phyloP scores from a whole-genome alignment of 1,140 invertebrate species.

The Metopolophium dirhodum region DNA sequence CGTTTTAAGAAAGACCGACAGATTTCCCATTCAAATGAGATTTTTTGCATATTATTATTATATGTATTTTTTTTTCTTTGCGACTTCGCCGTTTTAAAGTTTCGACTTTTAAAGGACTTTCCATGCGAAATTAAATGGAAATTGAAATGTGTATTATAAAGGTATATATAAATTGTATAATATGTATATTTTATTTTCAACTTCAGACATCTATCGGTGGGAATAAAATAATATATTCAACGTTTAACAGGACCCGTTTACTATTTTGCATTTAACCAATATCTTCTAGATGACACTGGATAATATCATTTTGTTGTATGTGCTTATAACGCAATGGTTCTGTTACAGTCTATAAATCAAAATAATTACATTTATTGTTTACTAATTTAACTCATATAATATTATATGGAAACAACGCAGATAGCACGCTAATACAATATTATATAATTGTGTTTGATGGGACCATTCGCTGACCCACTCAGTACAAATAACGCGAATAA shows the following conservation, averaged over 20 bases:
- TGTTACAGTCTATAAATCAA: not conserved
- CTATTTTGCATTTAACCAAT: not conserved
- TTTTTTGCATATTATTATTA: not conserved
- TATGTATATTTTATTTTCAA: constrained; percentile 7
- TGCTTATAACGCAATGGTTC: not conserved
- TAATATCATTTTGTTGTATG: not conserved
- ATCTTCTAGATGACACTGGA: not conserved
- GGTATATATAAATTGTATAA: not conserved
- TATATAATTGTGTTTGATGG: not conserved
- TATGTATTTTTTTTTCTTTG: not conserved
- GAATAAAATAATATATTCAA: constrained; percentile 14
- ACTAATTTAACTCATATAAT: not conserved
- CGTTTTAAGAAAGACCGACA: not conserved
- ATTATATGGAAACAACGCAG: not conserved
- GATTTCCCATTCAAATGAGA: constrained; percentile 44
- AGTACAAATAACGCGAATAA: not conserved
- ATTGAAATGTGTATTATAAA: constrained; percentile 18
- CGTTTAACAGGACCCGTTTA: not conserved
- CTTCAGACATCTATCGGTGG: not conserved
- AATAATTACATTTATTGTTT: not conserved
- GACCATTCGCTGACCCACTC: not conserved
- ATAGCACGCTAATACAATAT: not conserved
- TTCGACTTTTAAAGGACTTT: constrained; percentile 21
- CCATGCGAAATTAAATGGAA: constrained; percentile 29
- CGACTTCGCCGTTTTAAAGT: not conserved